Base-by-base conservation (phyloP, 2,888 invertebrate genomes). In the Limnephilus auricula region DNA sequence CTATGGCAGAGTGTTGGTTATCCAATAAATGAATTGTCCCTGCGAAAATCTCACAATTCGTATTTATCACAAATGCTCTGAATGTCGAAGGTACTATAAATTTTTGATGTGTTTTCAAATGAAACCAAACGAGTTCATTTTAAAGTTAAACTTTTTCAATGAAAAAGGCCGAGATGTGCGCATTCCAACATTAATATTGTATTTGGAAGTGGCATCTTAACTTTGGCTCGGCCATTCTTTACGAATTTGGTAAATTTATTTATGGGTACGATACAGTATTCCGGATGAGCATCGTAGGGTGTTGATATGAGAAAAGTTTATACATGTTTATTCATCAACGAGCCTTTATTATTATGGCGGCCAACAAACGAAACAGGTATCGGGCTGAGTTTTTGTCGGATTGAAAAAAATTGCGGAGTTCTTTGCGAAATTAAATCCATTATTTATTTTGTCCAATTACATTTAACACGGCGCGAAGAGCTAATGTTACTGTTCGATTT, bases 361-460 rank as follows among this genome's bases (percentile, higher is more conserved):
- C 9, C 50, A 50, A 15, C 50, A 50, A 50, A 50, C 79, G 79
- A 89, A 37, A 30, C 79, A 80, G 79, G 89, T 79, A 37, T 80
- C 30, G n/a, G 40, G 80, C 45, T 50, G n/a, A 89, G 79, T 89
- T 89, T 85, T 89, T 89, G 84, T 18, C 31, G 34, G 30, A 6
- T 32, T 78, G 34, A 85, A 90, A 37, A 87, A 86, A 31, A 50
- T 89, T 37, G 40, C 86, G n/a, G 34, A 31, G 34, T 34, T 91
- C 90, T 91, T 91, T 91, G 45, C 15, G 65, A 82, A 45, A 34
- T 37, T 15, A 25, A 32, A 50, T 79, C 50, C 90, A 80, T 85
- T 91, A 85, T 91, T 91, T 91, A 91, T 89, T 85, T 91, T 90
- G 40, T 50, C 80, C 85, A 91, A 90, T 91, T 90, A 90, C 91